Conservation (phyloP, 2,113 vertebrate genomes). For the Fregata magnificens region DNA sequence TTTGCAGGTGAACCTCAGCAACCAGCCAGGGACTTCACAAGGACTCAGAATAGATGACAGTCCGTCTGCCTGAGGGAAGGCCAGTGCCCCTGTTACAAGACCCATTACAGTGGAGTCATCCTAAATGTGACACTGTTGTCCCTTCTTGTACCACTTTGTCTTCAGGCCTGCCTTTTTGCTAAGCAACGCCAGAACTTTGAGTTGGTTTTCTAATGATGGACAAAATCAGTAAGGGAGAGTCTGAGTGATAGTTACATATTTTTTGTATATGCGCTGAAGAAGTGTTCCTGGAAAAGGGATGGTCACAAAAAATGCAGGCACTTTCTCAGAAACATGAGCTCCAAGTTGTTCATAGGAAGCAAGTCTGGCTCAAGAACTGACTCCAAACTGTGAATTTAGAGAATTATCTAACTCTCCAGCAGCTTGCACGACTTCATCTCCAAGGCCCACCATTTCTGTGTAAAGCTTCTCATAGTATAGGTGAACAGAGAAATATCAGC, state of each 20-base stretch:
- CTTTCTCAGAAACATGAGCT: not conserved
- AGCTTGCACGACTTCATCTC: not conserved
- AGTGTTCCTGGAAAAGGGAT: not conserved
- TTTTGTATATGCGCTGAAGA: not conserved
- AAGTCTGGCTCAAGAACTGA: not conserved
- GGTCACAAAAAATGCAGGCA: not conserved
- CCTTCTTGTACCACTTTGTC: not conserved
- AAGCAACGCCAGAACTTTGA: not conserved
- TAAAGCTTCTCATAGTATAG: not conserved
- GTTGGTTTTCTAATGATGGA: not conserved
- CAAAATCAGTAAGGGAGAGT: not conserved
- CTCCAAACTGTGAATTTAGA: not conserved
- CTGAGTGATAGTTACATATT: not conserved
- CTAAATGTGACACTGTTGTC: not conserved
- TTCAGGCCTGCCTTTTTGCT: not conserved
- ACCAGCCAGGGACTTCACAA: not conserved
- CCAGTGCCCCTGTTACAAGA: not conserved
- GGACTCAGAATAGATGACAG: not conserved
- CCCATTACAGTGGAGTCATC: not conserved
- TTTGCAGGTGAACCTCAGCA: not conserved
- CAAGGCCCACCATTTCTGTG: not conserved
- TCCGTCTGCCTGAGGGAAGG: not conserved
- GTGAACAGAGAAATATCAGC: not conserved
- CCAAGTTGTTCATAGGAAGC: not conserved
- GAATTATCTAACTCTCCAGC: not conserved